These are phyloP conservation scores for Spilosoma lubricipeda DNA, from an alignment of 2,888 invertebrate genomes.

Conservation along the genomic window DNA sequence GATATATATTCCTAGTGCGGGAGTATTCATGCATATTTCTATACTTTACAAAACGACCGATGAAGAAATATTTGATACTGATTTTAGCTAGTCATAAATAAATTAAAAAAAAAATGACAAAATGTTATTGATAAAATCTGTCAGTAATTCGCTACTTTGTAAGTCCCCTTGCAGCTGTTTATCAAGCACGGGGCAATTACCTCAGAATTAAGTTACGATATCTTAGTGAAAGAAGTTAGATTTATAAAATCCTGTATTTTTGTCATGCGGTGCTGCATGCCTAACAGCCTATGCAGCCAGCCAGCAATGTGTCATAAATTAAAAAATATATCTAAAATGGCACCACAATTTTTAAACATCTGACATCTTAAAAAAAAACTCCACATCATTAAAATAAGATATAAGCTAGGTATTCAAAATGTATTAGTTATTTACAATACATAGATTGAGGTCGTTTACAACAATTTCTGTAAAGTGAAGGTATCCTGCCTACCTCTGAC, in stretches of 20 bases:
- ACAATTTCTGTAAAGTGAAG: conserved; percentile 73
- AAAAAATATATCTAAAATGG: background rate
- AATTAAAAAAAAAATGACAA: background rate
- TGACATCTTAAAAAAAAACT: no score
- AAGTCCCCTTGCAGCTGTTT: background rate
- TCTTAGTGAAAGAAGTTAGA: background rate
- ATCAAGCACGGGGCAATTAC: background rate
- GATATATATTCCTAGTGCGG: no score
- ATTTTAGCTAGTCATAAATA: no score
- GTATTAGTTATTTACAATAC: conserved; percentile 17
- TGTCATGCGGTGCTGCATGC: no score
- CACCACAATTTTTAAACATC: no score
- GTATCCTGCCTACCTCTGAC: conserved; percentile 77
- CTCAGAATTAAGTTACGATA: background rate
- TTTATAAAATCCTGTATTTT: background rate
- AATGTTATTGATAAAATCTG: background rate
- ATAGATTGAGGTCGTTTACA: conserved; percentile 58
- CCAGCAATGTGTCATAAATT: no score
- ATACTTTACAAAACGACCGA: no score
- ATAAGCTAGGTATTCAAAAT: background rate
- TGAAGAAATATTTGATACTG: no score
- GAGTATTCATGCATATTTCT: no score
- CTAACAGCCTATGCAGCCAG: no score
- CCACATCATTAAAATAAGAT: background rate
- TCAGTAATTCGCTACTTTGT: background rate